Evolutionary conservation across 2,888 invertebrate genomes (phyloP), one percentile per base, ranked within the genome.

Genomic region (Gastracanthus pulcherrimus): DNA sequence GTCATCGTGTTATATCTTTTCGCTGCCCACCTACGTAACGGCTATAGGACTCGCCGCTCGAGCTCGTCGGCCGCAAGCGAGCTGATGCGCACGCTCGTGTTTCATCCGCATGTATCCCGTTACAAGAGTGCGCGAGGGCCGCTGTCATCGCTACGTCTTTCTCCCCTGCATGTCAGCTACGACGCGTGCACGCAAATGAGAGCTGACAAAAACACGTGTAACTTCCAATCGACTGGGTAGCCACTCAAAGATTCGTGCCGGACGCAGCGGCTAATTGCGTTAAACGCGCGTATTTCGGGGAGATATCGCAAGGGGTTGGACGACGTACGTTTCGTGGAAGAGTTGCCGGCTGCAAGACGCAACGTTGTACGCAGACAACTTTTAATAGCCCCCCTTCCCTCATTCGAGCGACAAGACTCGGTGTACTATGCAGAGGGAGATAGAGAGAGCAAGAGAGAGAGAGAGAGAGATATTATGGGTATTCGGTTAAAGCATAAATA

Each of bases 121-220:
- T 71, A 71, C 71, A 36, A 38, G 55, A 71, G n/a, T n/a, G 26
- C 58, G 11, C 13, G 31, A 60, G 29, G 41, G 60, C n/a, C 16
- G 58, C 16, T 16, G 31, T 34, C 4, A 23, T 19, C 16, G 48
- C 23, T 6, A 23, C 36, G 3, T 41, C 23, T 45, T 67, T 45
- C 45, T 41, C 29, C 5, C 13, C 13, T 16, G 23, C 5, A n/a
- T 31, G 67, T n/a, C 69, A 76, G 72, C 81, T 26, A 78, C 16
- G 38, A 11, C 55, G 7, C 55, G 26, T 26, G 3, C 19, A 5
- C 16, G 87, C 85, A 86, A 87, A 88, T 77, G 87, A 85, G 87
- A 87, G 81, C 87, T 88, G 88, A 87, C 89, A 86, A 86, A 87
- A 88, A 89, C 89, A 89, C 88, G 88, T 89, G 89, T 89, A 89